Conservation (phyloP, 2,797 vertebrate genomes). For the Siniperca undulata region DNA sequence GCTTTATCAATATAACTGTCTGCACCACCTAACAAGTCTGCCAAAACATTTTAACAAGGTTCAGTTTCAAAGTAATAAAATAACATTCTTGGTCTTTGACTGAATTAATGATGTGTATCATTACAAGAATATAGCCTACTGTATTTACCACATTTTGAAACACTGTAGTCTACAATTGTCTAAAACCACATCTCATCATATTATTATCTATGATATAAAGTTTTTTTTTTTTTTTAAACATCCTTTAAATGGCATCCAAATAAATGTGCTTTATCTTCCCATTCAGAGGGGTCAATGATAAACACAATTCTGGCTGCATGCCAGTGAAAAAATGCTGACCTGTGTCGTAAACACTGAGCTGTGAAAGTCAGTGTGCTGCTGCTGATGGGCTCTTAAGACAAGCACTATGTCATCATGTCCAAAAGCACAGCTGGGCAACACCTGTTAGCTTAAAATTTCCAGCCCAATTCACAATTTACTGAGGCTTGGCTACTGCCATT, state of each 20-base stretch:
- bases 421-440: conserved; percentile 82
- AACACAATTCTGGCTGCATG: conserved; percentile 66
- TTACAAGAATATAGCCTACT: neutral
- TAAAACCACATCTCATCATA: neutral
- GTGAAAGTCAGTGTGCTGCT: conserved; percentile 82
- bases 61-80: conserved; percentile 51
- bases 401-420: conserved; percentile 74
- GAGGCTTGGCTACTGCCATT: conserved; percentile 51
- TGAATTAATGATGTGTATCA: conserved; percentile 33
- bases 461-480: conserved; percentile 69
- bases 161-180: neutral
- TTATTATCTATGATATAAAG: conserved; percentile 8
- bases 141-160: conserved; percentile 26
- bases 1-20: conserved; percentile 73
- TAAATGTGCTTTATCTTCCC: conserved; percentile 45
- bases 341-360: conserved; percentile 79
- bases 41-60: conserved; percentile 67
- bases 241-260: conserved; percentile 40
- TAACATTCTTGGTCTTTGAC: conserved; percentile 29
- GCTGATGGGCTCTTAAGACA: conserved; percentile 78
- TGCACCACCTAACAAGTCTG: conserved; percentile 62
- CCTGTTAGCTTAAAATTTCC: conserved; percentile 73
- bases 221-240: conserved; percentile 2
- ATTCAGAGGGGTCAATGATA: conserved; percentile 56
- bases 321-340: conserved; percentile 78